Evolutionary conservation across 2,797 vertebrate species (phyloP).

Genomic region (Luscinia megarhynchos): DNA sequence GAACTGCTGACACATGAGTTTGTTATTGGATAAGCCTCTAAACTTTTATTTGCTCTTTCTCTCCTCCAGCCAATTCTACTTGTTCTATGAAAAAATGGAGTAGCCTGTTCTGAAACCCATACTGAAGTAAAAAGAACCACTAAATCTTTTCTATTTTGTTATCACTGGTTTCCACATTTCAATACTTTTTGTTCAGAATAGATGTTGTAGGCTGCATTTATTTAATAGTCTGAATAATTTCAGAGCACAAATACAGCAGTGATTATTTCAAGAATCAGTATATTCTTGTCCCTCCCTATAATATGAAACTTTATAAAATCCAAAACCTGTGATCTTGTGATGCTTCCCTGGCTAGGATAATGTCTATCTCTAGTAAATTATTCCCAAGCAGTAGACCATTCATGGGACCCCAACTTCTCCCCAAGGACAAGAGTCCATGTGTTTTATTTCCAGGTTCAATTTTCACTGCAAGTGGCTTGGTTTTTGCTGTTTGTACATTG

Average conservation of each 20-base stretch:
- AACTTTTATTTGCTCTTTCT: background rate
- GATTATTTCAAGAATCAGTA: background rate
- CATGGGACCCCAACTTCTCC: background rate
- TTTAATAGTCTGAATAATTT: background rate
- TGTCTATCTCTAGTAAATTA: background rate
- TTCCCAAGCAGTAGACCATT: background rate
- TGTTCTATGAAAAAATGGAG: background rate
- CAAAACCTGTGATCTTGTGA: background rate
- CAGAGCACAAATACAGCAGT: background rate
- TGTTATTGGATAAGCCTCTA: background rate
- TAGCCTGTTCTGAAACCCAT: background rate
- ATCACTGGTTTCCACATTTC: background rate
- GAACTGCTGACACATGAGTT: background rate
- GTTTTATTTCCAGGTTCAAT: conserved; percentile 9
- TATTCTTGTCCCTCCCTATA: background rate
- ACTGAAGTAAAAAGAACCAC: background rate
- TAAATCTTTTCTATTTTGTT: background rate
- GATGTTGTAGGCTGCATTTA: background rate
- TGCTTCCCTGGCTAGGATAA: background rate
- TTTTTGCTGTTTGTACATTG: background rate
- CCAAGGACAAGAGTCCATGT: background rate
- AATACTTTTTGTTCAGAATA: background rate
- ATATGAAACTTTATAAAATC: background rate
- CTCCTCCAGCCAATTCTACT: background rate
- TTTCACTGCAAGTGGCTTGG: background rate